These are phyloP conservation scores for Channallabes apus DNA, from an alignment of 2,797 vertebrate genomes.

Conservation along the genomic window DNA sequence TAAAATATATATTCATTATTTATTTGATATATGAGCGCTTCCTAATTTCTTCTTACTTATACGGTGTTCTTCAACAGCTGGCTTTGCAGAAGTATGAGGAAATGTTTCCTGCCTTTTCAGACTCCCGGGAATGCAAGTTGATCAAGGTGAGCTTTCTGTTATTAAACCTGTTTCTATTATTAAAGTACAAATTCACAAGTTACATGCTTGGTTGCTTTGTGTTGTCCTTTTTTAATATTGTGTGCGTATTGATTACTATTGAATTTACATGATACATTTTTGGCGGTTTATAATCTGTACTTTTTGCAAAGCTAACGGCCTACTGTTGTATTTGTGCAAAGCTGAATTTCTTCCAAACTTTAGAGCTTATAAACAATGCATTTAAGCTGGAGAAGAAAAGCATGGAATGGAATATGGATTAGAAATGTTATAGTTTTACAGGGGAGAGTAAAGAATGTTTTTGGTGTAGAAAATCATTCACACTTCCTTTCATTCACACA, in stretches of 20 bases:
- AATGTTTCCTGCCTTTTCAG: constrained; percentile 89
- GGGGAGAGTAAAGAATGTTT: background rate
- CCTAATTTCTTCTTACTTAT: background rate
- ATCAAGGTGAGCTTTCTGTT: constrained; percentile 74
- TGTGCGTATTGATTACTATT: background rate
- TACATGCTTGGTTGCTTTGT: background rate
- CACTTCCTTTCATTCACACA: constrained; percentile 54
- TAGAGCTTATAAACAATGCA: background rate
- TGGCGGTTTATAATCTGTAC: background rate
- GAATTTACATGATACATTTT: background rate
- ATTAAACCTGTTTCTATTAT: background rate
- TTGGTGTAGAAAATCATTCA: background rate
- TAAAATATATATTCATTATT: background rate
- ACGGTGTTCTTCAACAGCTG: constrained; percentile 56
- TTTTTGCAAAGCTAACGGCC: background rate
- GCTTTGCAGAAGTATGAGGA: constrained; percentile 80
- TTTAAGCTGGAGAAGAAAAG: background rate
- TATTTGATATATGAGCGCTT: background rate
- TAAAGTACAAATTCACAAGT: too few relatives aligned
- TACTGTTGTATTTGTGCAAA: background rate
- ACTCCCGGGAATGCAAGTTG: constrained; percentile 78
- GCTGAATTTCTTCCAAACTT: background rate
- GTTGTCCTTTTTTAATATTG: background rate
- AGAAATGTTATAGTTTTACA: background rate
- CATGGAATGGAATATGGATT: background rate